These are phyloP conservation scores for Thunnus thynnus DNA, from an alignment of 2,113 vertebrate species.

Conservation along the genomic window DNA sequence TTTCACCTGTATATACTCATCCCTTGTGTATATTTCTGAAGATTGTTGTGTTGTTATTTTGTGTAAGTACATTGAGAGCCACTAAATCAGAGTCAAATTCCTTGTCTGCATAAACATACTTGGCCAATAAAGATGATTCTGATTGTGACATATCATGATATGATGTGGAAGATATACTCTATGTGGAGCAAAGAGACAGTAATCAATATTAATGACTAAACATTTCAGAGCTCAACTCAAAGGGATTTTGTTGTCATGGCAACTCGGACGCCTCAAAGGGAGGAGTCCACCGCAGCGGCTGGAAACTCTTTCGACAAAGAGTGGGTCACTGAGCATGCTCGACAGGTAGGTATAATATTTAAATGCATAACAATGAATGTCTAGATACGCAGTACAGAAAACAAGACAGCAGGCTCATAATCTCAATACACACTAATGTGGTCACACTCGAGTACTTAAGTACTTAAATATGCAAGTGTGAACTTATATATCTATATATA, in stretches of 20 bases:
- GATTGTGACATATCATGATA: not conserved
- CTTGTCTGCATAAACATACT: no score
- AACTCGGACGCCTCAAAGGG: constrained; percentile 87
- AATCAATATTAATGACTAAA: not conserved
- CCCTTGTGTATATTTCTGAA: no score
- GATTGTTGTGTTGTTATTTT: no score
- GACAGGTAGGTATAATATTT: constrained; percentile 84
- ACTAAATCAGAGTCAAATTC: no score
- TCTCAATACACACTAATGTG: not conserved
- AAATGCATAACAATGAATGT: no score
- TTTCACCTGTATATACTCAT: no score
- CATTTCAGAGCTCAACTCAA: constrained; percentile 88
- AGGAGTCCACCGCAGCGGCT: constrained; percentile 64
- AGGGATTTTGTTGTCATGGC: constrained; percentile 91
- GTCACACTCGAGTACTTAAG: no score
- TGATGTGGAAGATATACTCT: not conserved
- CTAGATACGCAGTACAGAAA: no score
- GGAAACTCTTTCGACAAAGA: constrained; percentile 77
- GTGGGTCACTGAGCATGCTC: constrained; percentile 91
- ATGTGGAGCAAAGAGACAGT: not conserved
- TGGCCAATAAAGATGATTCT: no score
- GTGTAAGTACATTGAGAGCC: no score
- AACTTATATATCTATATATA: no score
- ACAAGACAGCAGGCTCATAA: not conserved
- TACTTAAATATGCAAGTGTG: no score